phyloP scores from a whole-genome alignment of 35 echinoderm and acorn worm genomes.

The Lytechinus pictus region DNA sequence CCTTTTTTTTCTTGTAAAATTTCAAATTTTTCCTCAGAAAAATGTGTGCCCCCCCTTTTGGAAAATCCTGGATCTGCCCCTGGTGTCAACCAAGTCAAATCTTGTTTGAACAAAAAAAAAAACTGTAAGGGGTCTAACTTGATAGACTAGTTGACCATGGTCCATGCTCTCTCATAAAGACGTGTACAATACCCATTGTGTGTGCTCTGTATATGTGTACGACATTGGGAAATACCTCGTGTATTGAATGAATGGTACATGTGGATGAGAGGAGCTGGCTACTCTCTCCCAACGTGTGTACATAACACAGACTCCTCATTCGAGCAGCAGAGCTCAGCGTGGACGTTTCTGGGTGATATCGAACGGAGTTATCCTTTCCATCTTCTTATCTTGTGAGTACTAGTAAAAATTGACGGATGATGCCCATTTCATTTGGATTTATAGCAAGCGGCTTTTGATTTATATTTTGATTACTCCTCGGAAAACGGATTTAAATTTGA shows the following conservation, averaged over 20 bases:
- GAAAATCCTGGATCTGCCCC: no score
- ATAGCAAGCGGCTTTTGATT: not conserved
- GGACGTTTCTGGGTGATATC: not conserved
- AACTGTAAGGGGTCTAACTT: not conserved
- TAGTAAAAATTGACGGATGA: not conserved
- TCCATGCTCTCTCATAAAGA: not conserved
- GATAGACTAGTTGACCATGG: not conserved
- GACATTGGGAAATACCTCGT: not conserved
- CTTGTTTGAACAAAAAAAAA: not conserved
- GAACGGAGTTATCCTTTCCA: not conserved
- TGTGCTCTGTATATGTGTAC: not conserved
- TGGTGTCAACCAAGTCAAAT: no score
- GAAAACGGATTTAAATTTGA: not conserved
- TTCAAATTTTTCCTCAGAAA: no score
- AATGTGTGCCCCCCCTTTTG: no score
- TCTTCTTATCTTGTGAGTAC: not conserved
- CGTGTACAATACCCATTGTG: slow-evolving; percentile 10
- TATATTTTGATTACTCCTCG: not conserved
- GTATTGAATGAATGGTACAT: not conserved
- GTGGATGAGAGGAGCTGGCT: not conserved
- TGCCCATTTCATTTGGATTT: not conserved
- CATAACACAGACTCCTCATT: not conserved
- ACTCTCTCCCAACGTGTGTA: not conserved
- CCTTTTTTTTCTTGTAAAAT: no score
- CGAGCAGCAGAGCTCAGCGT: not conserved